Conservation (phyloP, 1,140 invertebrate species). For the Zaprionus ghesquierei region DNA sequence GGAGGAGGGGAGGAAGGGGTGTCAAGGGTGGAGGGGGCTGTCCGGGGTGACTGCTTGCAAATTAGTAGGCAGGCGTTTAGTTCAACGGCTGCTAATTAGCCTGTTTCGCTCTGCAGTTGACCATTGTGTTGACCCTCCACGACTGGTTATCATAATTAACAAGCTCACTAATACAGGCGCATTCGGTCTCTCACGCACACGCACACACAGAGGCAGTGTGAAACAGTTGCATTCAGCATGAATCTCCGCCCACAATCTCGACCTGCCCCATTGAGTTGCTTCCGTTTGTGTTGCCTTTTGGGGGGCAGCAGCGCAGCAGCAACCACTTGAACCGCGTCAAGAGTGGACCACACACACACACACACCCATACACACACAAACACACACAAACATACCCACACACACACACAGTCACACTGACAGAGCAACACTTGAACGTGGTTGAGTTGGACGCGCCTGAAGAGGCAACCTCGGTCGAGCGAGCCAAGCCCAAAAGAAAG, state of each 20-base stretch:
- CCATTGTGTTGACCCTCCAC: conserved; percentile 49
- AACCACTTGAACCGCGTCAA: conserved; percentile 55
- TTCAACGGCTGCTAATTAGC: conserved; percentile 64
- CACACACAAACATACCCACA: conserved; percentile 1
- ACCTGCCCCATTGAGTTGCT: conserved; percentile 51
- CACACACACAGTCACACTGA: background rate
- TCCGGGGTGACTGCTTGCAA: conserved; percentile 9
- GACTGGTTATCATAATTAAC: conserved; percentile 76
- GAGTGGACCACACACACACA: conserved; percentile 58
- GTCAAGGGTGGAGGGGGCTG: background rate
- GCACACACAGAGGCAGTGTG: conserved; percentile 7
- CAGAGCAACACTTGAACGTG: conserved; percentile 41
- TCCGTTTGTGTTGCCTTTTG: conserved; percentile 52
- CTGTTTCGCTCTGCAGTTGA: conserved; percentile 46
- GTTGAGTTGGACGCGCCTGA: conserved; percentile 50
- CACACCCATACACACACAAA: conserved; percentile 4
- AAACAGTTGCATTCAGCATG: background rate
- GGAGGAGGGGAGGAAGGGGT: background rate
- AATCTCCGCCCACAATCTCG: background rate
- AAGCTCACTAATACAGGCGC: conserved; percentile 38
- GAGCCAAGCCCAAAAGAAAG: conserved; percentile 43
- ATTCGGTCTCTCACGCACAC: conserved; percentile 20
- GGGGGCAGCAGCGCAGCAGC: conserved; percentile 15
- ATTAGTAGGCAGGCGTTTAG: conserved; percentile 67
- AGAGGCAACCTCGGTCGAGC: too few species aligned